Evolutionary conservation across 2,888 invertebrate species (phyloP), one percentile per base, ranked within the genome.

Genomic region (Sesia apiformis): DNA sequence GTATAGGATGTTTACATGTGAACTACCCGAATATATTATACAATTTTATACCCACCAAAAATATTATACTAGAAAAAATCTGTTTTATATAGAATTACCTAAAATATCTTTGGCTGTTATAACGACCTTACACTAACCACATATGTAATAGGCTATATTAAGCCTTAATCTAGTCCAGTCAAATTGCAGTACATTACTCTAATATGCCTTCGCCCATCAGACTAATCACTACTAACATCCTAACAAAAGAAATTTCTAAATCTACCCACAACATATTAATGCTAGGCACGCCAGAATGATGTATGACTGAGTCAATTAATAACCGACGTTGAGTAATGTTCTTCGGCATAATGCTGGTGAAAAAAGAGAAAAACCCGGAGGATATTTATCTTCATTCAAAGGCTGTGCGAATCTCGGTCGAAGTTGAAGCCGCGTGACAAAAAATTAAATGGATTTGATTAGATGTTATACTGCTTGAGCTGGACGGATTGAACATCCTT

Each of bases 271-370:
- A 58, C 51, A 58, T 57, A 58, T 56, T 61, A 61, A 64, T 62
- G 60, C 55, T 52, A 40, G 39, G 61, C 57, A 58, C 60, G 52
- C 50, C 58, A 43, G 59, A 57, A 63, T 64, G 66, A 70, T 67
- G 60, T 65, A 67, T 62, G 67, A 58, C 55, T 54, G 53, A 63
- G 60, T 65, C 68, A 69, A 70, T 70, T 68, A 70, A 61, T 60
- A 65, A 56, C 52, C 60, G 66, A 68, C 67, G 57, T 67, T 67
- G 69, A 69, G 58, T 67, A 67, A 68, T 67, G 63, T 60, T 60
- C 53, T 57, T 52, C 55, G 23, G 52, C 61, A 62, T 63, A 66
- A 67, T 65, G 58, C 59, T 55, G 52, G 55, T 57, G 59, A 58
- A 63, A 66, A 52, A 50, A 50, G 50, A 50, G 50, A 39, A 50